Evolutionary conservation across 2,797 vertebrate genomes (phyloP).

Genomic region (Atherinosoma microstoma): DNA sequence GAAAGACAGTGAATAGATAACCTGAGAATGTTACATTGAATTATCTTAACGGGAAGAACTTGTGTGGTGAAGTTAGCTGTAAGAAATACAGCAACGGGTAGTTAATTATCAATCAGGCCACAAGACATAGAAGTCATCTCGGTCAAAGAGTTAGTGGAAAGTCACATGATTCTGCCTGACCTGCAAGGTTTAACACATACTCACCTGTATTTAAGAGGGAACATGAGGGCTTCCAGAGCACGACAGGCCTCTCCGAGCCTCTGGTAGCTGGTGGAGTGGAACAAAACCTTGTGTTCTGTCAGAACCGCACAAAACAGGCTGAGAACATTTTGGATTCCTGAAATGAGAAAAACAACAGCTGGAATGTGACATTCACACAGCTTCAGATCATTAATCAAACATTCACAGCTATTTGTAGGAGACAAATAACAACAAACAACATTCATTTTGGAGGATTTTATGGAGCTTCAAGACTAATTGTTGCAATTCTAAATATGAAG

Average conservation of each 20-base stretch:
- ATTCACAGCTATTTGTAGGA: constrained; percentile 27
- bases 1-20: not conserved
- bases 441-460: constrained; percentile 13
- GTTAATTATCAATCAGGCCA: constrained; percentile 50
- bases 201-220: constrained; percentile 98
- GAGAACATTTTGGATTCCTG: constrained; percentile 98
- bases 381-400: constrained; percentile 57
- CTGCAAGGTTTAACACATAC: constrained; percentile 8
- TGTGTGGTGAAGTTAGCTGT: not conserved
- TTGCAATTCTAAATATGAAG: constrained; percentile 21
- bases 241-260: constrained; percentile 94
- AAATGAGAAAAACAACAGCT: constrained; percentile 56
- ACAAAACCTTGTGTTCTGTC: constrained; percentile 98
- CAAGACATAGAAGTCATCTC: constrained; percentile 13
- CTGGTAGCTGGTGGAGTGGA: constrained; percentile 98
- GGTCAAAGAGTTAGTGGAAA: constrained; percentile 25
- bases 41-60: not conserved
- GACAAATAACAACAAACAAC: constrained; percentile 33
- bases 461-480: constrained; percentile 12
- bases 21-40: not conserved
- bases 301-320: constrained; percentile 96
- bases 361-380: constrained; percentile 45
- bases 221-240: constrained; percentile 96
- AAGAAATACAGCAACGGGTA: constrained; percentile 18
- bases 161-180: constrained; percentile 18